phyloP scores from a whole-genome alignment of 2,797 vertebrate species.

The Coreius guichenoti region DNA sequence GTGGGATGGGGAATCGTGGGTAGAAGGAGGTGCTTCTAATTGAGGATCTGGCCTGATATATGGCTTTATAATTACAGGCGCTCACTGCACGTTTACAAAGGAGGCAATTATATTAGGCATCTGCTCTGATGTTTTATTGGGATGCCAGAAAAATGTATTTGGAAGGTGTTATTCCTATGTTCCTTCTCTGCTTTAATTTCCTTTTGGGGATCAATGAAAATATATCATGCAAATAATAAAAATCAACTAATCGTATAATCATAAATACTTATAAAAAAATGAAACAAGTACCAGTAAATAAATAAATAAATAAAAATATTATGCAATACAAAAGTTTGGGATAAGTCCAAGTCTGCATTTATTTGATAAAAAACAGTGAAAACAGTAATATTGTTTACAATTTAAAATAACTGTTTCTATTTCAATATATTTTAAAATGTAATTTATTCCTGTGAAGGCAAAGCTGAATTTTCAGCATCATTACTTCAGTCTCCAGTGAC shows the following conservation, averaged over 20 bases:
- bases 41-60: constrained; percentile 76
- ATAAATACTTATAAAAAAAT: not conserved
- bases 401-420: not conserved
- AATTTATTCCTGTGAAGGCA: not conserved
- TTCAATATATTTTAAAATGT: not conserved
- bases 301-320: not conserved
- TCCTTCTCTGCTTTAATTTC: constrained; percentile 25
- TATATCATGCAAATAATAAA: not conserved
- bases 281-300: not conserved
- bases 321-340: too few relatives aligned
- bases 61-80: constrained; percentile 74
- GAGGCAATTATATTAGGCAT: constrained; percentile 71
- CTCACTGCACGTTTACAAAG: constrained; percentile 64
- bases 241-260: not conserved
- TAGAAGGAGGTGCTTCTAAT: constrained; percentile 66
- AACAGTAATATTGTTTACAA: not conserved
- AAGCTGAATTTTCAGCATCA: not conserved
- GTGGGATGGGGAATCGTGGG: constrained; percentile 47
- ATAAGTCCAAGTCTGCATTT: not conserved
- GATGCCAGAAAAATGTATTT: constrained; percentile 70
- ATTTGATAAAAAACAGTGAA: not conserved
- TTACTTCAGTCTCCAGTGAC: not conserved
- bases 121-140: constrained; percentile 68
- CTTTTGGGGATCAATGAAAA: not conserved
- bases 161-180: constrained; percentile 65